phyloP scores from a whole-genome alignment of 2,888 invertebrate species.

The Proisotoma minuta region DNA sequence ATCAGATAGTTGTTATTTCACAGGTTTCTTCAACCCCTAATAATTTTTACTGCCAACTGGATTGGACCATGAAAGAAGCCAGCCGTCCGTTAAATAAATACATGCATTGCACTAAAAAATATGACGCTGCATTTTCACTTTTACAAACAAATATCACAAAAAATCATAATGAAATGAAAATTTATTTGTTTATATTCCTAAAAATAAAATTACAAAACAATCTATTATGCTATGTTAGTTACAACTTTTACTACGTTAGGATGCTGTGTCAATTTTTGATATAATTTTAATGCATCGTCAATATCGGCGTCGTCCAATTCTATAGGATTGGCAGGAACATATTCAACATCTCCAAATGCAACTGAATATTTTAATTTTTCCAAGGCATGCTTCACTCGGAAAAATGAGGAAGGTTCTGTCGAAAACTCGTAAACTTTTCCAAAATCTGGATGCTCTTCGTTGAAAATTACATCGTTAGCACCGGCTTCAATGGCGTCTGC shows the following conservation, averaged over 20 bases:
- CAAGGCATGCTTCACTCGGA: constrained; percentile 54
- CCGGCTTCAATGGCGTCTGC: constrained; percentile 65
- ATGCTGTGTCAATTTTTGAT: constrained; percentile 56
- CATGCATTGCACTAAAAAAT: too few relatives aligned
- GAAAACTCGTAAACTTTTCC: constrained; percentile 57
- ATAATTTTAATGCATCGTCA: constrained; percentile 53
- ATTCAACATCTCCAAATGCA: constrained; percentile 54
- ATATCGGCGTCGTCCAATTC: constrained; percentile 56
- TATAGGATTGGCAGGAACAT: constrained; percentile 53
- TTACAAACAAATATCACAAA: too few relatives aligned
- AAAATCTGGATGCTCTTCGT: constrained; percentile 51
- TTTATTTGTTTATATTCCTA: too few relatives aligned
- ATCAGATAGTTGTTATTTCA: too few relatives aligned
- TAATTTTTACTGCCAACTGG: too few relatives aligned
- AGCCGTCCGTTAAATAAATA: too few relatives aligned
- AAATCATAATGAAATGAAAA: too few relatives aligned
- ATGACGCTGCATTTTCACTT: too few relatives aligned
- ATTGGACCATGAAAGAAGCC: too few relatives aligned
- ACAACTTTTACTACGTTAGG: constrained; percentile 60
- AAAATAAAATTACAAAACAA: too few relatives aligned
- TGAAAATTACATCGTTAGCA: constrained; percentile 62
- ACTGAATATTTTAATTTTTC: constrained; percentile 54
- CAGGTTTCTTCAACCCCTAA: too few relatives aligned
- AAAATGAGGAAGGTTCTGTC: constrained; percentile 55
- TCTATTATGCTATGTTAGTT: constrained; percentile 57